phyloP scores from a whole-genome alignment of 2,888 invertebrate species.

The Stenodema calcarata region DNA sequence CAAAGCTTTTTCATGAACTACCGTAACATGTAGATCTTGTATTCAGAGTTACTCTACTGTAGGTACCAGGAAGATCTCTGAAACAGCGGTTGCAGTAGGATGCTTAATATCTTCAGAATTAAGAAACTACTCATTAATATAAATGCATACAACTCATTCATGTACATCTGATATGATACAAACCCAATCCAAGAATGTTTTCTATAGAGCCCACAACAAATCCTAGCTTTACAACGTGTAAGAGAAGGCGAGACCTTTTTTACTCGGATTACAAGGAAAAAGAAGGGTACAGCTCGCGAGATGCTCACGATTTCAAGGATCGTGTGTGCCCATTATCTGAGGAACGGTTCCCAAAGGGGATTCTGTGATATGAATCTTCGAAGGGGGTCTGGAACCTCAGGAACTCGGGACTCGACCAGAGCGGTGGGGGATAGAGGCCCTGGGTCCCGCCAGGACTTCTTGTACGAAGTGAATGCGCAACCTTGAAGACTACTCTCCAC shows the following conservation, averaged over 20 bases:
- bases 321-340: constrained; percentile 32
- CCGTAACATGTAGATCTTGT: too few relatives aligned
- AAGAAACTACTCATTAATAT: too few relatives aligned
- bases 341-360: neutral
- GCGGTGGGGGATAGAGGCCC: neutral
- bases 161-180: too few relatives aligned
- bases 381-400: constrained; percentile 1
- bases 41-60: too few relatives aligned
- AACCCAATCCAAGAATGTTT: too few relatives aligned
- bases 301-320: constrained; percentile 36
- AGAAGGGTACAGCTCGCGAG: constrained; percentile 6
- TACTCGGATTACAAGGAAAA: neutral
- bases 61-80: too few relatives aligned
- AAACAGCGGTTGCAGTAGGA: too few relatives aligned
- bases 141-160: too few relatives aligned
- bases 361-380: constrained; percentile 30
- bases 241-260: neutral
- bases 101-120: too few relatives aligned
- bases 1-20: too few relatives aligned
- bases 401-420: neutral
- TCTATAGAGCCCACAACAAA: too few relatives aligned
- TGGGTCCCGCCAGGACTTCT: neutral
- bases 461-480: neutral
- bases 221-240: neutral
- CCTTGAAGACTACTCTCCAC: constrained; percentile 10